Evolutionary conservation across 2,888 invertebrate genomes (phyloP), one percentile per base, ranked within the genome.

Genomic region (Frankliniella intonsa): DNA sequence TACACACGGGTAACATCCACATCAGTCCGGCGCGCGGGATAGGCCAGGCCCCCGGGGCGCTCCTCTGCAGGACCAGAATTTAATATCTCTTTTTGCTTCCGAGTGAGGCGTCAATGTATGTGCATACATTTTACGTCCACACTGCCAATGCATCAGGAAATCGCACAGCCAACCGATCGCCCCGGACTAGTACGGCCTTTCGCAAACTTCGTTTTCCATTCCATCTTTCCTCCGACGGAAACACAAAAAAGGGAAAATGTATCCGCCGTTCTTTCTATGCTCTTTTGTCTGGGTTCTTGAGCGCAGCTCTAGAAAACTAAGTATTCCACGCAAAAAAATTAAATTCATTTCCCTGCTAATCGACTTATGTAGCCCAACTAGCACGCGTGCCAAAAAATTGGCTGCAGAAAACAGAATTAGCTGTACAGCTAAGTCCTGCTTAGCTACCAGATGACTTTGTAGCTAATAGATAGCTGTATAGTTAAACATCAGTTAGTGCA

Each of bases 71-170:
- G 17, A 55, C 22, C 25, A 12, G 69, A 76, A 25, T 76, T 76
- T 76, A 76, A 76, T 76, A 76, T 22, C 14, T 19, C 55, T 38
- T 38, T 38, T 38, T 38, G 38, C 38, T 38, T 38, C 55, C 14
- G 11, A 14, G 55, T 11, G 55, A 25, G 69, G 69, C 69, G 69
- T 25, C 69, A 76, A 76, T 76, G 69, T 76, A 76, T 76, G 69
- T 76, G 22, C 69, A 76, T 76, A 76, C 69, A 76, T 76, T 76
- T 25, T 22, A 76, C 69, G 25, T 25, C 9, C 69, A 69, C 22
- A 76, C 69, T 25, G 22, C 12, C 25, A 76, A 11, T 25, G 69
- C 69, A 38, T 5, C 3, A 38, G 38, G 38, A 38, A 5, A 38
- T 38, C 38, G 38, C 38, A 38, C 38, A 38, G 38, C 38, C 2